Evolutionary conservation across 2,888 invertebrate genomes (phyloP).

Genomic region (Candidula unifasciata): DNA sequence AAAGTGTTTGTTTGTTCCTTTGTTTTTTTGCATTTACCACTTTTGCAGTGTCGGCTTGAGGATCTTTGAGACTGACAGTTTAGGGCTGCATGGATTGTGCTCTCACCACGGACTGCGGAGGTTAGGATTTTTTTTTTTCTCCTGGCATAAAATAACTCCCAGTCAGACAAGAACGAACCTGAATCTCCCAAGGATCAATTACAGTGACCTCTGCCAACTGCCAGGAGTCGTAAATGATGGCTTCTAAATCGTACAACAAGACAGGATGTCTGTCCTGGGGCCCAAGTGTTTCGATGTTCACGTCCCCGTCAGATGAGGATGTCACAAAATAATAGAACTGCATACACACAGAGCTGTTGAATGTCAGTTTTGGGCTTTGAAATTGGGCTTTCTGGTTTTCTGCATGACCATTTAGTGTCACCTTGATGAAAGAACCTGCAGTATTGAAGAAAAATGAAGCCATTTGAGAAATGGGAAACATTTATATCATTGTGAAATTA

Average conservation of each 20-base stretch:
- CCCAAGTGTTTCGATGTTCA: not conserved
- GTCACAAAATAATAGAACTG: constrained; percentile 1
- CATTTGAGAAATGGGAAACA: no score
- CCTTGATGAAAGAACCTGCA: not conserved
- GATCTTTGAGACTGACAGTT: no score
- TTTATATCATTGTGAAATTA: no score
- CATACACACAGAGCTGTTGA: constrained; percentile 12
- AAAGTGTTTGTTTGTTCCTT: no score
- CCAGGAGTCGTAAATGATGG: not conserved
- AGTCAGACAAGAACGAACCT: no score
- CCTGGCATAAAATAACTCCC: no score
- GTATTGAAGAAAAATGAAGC: no score
- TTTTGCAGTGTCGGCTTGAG: no score
- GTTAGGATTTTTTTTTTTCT: no score
- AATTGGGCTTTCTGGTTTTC: not conserved
- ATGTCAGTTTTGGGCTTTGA: not conserved
- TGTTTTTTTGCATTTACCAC: no score
- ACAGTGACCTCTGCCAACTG: not conserved
- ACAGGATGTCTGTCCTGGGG: constrained; percentile 14
- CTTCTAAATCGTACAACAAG: not conserved
- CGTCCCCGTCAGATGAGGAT: not conserved
- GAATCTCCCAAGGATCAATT: not conserved
- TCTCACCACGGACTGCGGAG: no score
- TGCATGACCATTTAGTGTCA: not conserved
- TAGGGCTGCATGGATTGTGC: no score